Base-by-base conservation (phyloP, 2,797 vertebrate genomes). In the Hapalemur alaotrensis region DNA sequence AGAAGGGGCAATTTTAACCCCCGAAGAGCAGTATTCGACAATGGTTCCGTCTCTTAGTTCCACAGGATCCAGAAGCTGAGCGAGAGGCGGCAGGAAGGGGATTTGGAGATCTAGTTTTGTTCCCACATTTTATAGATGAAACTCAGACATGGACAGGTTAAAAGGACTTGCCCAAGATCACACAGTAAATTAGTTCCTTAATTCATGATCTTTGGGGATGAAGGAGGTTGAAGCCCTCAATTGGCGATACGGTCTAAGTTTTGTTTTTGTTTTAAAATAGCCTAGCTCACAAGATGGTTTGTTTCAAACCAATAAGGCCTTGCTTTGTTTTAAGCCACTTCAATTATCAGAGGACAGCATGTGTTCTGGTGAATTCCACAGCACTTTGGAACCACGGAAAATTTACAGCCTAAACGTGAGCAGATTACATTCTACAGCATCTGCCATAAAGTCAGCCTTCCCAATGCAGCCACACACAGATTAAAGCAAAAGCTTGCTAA, bases 281-380 rank as follows among this genome's bases (percentile, higher is more conserved):
- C 38, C 69, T 18, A 52, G 61, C 28, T 59, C 28, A 48, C 70
- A 92, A 76, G 92, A 80, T 52, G 86, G 57, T 82, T 96, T 81
- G 78, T 65, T 96, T 89, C 93, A 95, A 92, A 48, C 83, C 87
- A 83, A 54, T 73, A 59, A 94, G 84, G 72, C 41, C 69, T 75
- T 22, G 70, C 84, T 75, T 95, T 93, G 81, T 84, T 82, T 92
- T 61, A 85, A 95, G 69, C 61, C 92, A 95, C 82, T 92, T 95
- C 94, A 87, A 32, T 79, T 57, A 91, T 61, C 95, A 93, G 95
- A 97, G 92, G 95, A 80, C 93, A 91, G 95, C 73, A 28, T 78
- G 95, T 89, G 87, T 67, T 96, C 95, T 2, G 10, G 54, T 73
- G 82, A 86, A 95, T 69, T 61, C 81, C n/a, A 83, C 14, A 9